A percentile compares a stretch with the other conserved stretches of the same genome.
phyloP scores from a whole-genome alignment of 2,113 vertebrate genomes.

The Mugil cephalus region DNA sequence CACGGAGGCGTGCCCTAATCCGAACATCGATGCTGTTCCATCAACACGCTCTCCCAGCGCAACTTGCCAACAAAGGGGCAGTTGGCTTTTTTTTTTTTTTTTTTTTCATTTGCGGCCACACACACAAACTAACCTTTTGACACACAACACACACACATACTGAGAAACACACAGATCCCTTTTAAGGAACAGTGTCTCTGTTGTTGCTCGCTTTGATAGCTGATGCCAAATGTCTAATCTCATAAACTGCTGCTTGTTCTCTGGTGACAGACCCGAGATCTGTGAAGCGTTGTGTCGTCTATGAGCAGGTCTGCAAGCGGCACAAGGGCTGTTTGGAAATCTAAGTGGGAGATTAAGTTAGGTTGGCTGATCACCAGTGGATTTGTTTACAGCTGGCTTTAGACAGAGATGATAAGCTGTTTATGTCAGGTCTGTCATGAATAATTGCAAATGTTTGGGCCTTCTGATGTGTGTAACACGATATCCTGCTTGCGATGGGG shows the following conservation, averaged over 20 bases:
- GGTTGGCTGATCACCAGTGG: constrained; percentile 81
- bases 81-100: constrained; percentile 89
- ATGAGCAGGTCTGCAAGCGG: constrained; percentile 60
- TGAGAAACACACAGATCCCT: constrained; percentile 76
- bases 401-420: constrained; percentile 79
- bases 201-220: constrained; percentile 93
- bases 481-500: constrained; percentile 44
- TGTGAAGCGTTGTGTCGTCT: constrained; percentile 83
- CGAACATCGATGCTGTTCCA: constrained; percentile 93
- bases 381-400: constrained; percentile 78
- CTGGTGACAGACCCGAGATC: constrained; percentile 80
- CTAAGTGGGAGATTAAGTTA: constrained; percentile 79
- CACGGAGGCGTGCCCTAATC: constrained; percentile 95
- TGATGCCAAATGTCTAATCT: constrained; percentile 94
- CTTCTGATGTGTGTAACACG: constrained; percentile 45
- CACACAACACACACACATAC: constrained; percentile 30
- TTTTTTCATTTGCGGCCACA: constrained; percentile 75
- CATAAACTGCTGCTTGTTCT: constrained; percentile 85
- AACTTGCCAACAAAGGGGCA: constrained; percentile 85
- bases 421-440: constrained; percentile 80
- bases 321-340: constrained; percentile 85
- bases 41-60: constrained; percentile 90
- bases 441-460: constrained; percentile 78
- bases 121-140: constrained; percentile 18
- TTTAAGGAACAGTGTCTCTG: constrained; percentile 88